Evolutionary conservation across 2,113 vertebrate genomes (phyloP).

Genomic region (Bungarus multicinctus): DNA sequence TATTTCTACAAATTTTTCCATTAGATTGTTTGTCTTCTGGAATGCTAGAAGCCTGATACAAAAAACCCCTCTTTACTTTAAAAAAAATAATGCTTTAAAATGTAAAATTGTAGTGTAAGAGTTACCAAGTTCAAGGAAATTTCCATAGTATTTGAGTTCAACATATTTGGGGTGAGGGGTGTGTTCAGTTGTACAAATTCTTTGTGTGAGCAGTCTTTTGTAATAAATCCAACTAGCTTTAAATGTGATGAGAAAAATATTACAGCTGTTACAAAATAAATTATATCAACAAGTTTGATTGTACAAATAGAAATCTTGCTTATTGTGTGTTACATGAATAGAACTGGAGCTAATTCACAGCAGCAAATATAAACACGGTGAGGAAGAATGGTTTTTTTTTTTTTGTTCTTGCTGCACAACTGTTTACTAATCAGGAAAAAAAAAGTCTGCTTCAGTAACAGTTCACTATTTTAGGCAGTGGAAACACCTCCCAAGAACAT

Average conservation of each 20-base stretch:
- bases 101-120: background rate
- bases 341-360: background rate
- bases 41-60: background rate
- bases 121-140: background rate
- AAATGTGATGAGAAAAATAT: background rate
- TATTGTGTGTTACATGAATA: background rate
- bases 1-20: slow-evolving; percentile 45
- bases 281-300: background rate
- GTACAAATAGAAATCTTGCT: background rate
- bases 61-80: background rate
- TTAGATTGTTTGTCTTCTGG: slow-evolving; percentile 24
- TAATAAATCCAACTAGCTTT: background rate
- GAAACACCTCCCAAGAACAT: background rate
- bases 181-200: background rate
- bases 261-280: background rate
- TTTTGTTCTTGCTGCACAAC: background rate
- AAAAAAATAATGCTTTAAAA: background rate
- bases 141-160: background rate
- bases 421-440: too few species aligned
- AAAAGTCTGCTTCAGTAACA: background rate
- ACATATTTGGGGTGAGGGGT: too few species aligned
- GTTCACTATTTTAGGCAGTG: background rate
- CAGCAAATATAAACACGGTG: background rate
- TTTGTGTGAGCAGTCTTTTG: background rate
- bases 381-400: background rate